A percentile compares a stretch with the other conserved stretches of the same genome.
Evolutionary conservation across 2,888 invertebrate species (phyloP).

Genomic region (Drosophila emarginata): DNA sequence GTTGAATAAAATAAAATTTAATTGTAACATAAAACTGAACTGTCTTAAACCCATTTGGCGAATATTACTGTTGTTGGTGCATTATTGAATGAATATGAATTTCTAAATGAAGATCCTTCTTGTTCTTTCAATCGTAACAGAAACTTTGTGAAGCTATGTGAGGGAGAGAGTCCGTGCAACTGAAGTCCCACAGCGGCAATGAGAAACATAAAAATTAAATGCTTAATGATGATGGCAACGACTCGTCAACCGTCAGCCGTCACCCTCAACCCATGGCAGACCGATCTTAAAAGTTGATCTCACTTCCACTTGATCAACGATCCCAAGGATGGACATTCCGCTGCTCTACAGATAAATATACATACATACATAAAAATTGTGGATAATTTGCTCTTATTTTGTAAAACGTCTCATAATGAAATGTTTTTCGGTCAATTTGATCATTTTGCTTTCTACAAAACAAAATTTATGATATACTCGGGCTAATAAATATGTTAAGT

Average conservation of each 20-base stretch:
- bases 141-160: background rate
- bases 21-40: no score
- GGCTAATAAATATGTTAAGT: slow-evolving; percentile 65
- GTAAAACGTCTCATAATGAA: slow-evolving; percentile 68
- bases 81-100: slow-evolving; percentile 58
- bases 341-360: background rate
- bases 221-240: slow-evolving; percentile 44
- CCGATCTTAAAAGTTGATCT: slow-evolving; percentile 18
- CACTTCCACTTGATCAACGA: slow-evolving; percentile 29
- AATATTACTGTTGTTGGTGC: no score
- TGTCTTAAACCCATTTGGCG: no score
- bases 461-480: slow-evolving; percentile 71
- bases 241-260: slow-evolving; percentile 8
- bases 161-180: slow-evolving; percentile 14
- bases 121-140: background rate
- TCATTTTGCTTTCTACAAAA: slow-evolving; percentile 68
- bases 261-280: background rate
- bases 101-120: slow-evolving; percentile 48
- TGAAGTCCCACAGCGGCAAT: slow-evolving; percentile 62
- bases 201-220: slow-evolving; percentile 64
- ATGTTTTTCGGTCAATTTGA: slow-evolving; percentile 77
- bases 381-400: slow-evolving; percentile 53
- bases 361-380: slow-evolving; percentile 11
- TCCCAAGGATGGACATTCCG: background rate
- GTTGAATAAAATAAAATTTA: no score